Percentiles rank a stretch among this genome's conserved stretches.
Conservation (phyloP, 2,888 invertebrate species). For the Spilosoma lubricipeda region DNA sequence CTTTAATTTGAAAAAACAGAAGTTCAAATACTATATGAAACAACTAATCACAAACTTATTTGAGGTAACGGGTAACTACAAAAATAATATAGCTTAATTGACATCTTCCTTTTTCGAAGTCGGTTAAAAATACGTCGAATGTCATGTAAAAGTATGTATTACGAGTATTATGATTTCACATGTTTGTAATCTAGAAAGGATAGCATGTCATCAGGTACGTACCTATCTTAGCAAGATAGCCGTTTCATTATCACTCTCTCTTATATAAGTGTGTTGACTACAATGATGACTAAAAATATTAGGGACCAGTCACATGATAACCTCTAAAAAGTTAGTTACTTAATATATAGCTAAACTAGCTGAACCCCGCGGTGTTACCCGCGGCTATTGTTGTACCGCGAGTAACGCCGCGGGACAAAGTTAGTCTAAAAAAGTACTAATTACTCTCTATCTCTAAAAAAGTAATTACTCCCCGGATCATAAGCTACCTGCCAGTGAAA, state of each 20-base stretch:
- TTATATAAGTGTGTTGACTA: neutral
- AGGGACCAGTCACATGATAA: neutral
- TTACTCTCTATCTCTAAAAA: too few species aligned
- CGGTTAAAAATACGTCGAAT: neutral
- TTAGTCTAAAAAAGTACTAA: too few species aligned
- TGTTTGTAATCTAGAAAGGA: neutral
- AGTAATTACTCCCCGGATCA: too few species aligned
- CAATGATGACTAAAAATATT: neutral
- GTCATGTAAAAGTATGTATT: neutral
- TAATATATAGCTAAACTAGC: too few species aligned
- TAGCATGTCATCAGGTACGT: neutral
- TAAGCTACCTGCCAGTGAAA: too few species aligned
- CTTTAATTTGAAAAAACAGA: too few species aligned
- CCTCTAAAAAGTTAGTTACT: neutral
- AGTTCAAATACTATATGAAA: too few species aligned
- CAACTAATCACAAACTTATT: too few species aligned
- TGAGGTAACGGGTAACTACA: neutral
- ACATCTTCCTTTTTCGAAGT: neutral
- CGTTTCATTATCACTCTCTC: neutral
- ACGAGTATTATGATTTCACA: too few species aligned
- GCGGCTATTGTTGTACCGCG: too few species aligned
- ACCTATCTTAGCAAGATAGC: neutral
- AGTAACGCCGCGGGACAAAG: too few species aligned
- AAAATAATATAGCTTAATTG: neutral
- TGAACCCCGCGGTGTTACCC: too few species aligned